Base-by-base conservation (phyloP, 2,888 invertebrate species). In the Alentia gelatinosa region DNA sequence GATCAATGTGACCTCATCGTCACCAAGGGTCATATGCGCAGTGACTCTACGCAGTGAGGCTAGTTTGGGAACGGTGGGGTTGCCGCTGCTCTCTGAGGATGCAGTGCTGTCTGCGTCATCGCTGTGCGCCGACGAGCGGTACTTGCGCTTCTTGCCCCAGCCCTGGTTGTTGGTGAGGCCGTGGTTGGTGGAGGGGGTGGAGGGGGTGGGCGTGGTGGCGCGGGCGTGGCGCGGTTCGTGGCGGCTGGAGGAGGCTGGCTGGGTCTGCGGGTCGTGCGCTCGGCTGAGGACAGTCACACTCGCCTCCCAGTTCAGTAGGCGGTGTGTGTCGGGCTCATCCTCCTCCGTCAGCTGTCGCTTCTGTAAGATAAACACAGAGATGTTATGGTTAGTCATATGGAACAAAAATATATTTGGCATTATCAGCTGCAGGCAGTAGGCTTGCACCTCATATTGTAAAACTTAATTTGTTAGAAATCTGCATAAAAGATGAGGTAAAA, bases 231-330 rank as follows among this genome's bases (percentile, higher is more conserved):
- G 39, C 1, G 1, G 37, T 37, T 1, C 37, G 39, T 39, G 39
- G 39, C 26, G 39, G 68, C 23, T 15, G 30, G 79, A 33, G 83
- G 4, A 7, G 75, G 30, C 37, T 75, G 75, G 75, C 75, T 35
- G 35, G 39, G 40, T 35, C 4, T 83, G 39, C 37, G 23, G 37
- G 33, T 12, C 7, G 23, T 35, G 35, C 30, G 86, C 19, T 9
- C 47, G 42, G 47, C 86, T 86, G 47, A 86, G 86, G 30, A 86
- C 86, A 5, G 86, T 86, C 15, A 86, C 86, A n/a, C 86, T 86
- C 26, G 86, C 86, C 86, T 86, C 86, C 86, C 86, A 86, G 86
- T 86, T 86, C 1, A 86, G 86, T 15, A 86, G 86, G n/a, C 86
- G 86, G 19, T 86, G 86, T 23, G 86, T 86, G 42, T 86, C 86